Conservation (phyloP, 2,888 invertebrate genomes). For the Prenolepis imparis region DNA sequence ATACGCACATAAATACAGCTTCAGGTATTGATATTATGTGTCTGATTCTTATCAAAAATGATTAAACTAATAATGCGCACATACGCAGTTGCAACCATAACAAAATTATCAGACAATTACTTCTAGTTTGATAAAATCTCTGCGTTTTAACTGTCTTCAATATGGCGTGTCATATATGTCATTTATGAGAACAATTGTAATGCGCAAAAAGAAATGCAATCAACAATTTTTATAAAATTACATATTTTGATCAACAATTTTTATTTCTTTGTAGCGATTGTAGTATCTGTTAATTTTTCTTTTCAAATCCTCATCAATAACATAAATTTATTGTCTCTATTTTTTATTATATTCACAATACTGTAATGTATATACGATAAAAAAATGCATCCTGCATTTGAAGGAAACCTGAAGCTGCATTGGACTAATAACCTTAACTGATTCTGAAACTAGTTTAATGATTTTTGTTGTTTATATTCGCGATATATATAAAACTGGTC, state of each 20-base stretch:
- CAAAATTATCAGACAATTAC: constrained; percentile 30
- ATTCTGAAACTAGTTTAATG: constrained; percentile 5
- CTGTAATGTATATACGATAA: not conserved
- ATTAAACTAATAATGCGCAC: not conserved
- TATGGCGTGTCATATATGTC: not conserved
- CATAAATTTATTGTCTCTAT: not conserved
- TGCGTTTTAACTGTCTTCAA: not conserved
- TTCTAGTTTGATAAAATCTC: not conserved
- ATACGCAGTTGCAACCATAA: not conserved
- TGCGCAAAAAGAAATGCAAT: not conserved
- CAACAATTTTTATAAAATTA: not conserved
- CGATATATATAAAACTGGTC: not conserved
- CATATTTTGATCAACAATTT: not conserved
- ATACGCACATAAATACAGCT: not conserved
- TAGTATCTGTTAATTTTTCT: not conserved
- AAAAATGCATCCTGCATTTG: no score
- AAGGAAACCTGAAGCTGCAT: not conserved
- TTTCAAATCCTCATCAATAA: not conserved
- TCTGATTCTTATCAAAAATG: not conserved
- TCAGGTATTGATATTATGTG: not conserved
- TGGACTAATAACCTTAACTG: constrained; percentile 25
- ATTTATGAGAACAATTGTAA: not conserved
- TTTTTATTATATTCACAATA: not conserved
- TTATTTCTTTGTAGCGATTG: not conserved
- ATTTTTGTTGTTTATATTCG: not conserved